Percentiles rank a stretch among this genome's conserved stretches.
Conservation (phyloP, 2,113 vertebrate genomes). For the Elephantulus edwardii region DNA sequence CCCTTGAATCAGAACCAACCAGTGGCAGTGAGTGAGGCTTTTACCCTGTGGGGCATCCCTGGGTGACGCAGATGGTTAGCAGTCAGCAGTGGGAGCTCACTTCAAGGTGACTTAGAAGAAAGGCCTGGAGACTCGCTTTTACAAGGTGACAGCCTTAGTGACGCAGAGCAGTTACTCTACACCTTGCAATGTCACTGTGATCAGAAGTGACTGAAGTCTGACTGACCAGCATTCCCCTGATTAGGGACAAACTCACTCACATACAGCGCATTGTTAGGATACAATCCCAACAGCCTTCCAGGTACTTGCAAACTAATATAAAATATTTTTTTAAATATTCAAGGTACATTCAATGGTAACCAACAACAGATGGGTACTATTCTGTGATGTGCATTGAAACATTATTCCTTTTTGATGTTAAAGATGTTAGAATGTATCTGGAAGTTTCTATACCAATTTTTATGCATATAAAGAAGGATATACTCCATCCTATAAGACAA, state of each 20-base stretch:
- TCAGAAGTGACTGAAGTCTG: not conserved
- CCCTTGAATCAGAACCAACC: no score
- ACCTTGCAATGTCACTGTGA: not conserved
- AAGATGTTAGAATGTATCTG: no score
- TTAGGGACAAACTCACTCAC: no score
- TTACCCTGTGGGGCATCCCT: not conserved
- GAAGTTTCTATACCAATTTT: no score
- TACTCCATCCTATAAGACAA: no score
- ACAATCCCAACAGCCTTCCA: not conserved
- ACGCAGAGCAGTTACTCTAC: not conserved
- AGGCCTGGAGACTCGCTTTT: not conserved
- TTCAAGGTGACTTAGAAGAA: not conserved
- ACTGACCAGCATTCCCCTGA: not conserved
- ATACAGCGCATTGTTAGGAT: no score
- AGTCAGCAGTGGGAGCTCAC: not conserved
- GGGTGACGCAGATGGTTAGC: not conserved
- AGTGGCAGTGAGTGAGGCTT: no score
- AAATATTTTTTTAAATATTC: not conserved
- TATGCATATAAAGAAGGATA: no score
- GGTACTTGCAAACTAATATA: not conserved
- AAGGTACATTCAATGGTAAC: not conserved
- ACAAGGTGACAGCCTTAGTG: not conserved
- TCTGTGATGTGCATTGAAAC: no score
- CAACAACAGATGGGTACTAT: not conserved
- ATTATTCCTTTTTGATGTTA: no score